Conservation (phyloP, 2,797 vertebrate species). For the Cirrhinus mrigala region DNA sequence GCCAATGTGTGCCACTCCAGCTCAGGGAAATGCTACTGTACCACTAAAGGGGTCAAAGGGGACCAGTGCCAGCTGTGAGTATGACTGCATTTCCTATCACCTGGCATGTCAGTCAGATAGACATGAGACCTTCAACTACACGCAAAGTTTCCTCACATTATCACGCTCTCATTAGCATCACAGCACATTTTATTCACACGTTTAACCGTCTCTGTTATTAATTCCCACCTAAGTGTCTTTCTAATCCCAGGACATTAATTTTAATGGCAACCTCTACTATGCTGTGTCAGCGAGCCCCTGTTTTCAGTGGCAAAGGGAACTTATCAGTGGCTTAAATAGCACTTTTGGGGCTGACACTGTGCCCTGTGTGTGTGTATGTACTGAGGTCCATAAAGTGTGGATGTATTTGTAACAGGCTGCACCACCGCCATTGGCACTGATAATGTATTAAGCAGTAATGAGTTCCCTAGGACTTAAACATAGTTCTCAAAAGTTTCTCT, state of each 20-base stretch:
- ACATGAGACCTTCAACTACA: background rate
- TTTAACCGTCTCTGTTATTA: slow-evolving; percentile 21
- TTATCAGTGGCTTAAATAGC: slow-evolving; percentile 48
- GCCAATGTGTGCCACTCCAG: slow-evolving; percentile 89
- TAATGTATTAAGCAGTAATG: slow-evolving; percentile 55
- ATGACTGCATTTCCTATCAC: slow-evolving; percentile 46
- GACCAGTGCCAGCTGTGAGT: slow-evolving; percentile 96
- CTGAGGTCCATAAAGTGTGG: slow-evolving; percentile 42
- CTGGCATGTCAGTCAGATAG: slow-evolving; percentile 12
- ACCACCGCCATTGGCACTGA: slow-evolving; percentile 43
- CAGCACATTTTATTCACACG: slow-evolving; percentile 16
- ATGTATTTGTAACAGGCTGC: slow-evolving; percentile 39
- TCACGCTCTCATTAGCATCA: slow-evolving; percentile 8
- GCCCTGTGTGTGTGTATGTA: slow-evolving; percentile 38
- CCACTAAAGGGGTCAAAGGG: slow-evolving; percentile 93
- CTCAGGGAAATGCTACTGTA: slow-evolving; percentile 92
- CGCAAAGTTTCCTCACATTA: background rate
- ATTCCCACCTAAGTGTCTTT: slow-evolving; percentile 16
- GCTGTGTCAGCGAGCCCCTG: slow-evolving; percentile 50
- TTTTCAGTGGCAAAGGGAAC: slow-evolving; percentile 3
- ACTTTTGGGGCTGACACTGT: slow-evolving; percentile 45
- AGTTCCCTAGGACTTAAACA: slow-evolving; percentile 56
- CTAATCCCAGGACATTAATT: slow-evolving; percentile 50
- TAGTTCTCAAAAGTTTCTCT: slow-evolving; percentile 42
- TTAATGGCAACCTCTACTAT: slow-evolving; percentile 48